Evolutionary conservation across 2,888 invertebrate genomes (phyloP), one percentile per base, ranked within the genome.

Genomic region (Noctua janthe): DNA sequence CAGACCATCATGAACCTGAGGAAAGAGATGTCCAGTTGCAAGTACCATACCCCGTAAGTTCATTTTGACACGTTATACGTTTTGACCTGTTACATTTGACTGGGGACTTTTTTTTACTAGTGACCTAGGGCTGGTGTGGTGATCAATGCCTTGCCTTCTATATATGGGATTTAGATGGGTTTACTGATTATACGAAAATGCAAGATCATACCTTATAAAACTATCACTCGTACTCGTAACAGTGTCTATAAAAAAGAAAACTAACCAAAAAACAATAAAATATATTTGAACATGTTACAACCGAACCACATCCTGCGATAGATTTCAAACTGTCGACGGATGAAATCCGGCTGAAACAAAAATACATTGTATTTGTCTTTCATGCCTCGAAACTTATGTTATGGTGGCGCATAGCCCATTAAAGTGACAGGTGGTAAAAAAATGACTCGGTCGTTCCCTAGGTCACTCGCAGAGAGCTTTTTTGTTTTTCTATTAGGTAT

Each of bases 1-100:
- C 94, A 95, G 78, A 93, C 93, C 0, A 92, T 95, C 47, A 82
- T 91, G 73, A 92, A 91, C 72, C 81, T 96, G 23, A 91, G 93
- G 69, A 93, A 91, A 13, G 95, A 96, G 79, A 81, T 94, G 82
- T 92, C 95, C 0, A 74, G 84, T 54, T 85, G 78, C 81, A 92
- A 91, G 54, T 92, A 90, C 79, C 90, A 91, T n/a, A 83, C 88
- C 2, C 88, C 92, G 95, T 95, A 86, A 89, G 94, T 29, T 69
- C 15, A 66, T 39, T 66, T 66, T 64, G 64, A 64, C 35, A 35
- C 17, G 0, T n/a, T 59, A n/a, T 23, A 56, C 10, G 10, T 10
- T 2, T n/a, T 43, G 43, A 1, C 1, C 13, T 13, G n/a, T 5
- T n/a, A 49, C 0, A 23, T 43, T 23, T 43, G 64, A 17, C 3